Evolutionary conservation across 2,888 invertebrate species (phyloP), one percentile per base, ranked within the genome.

Genomic region (Agonopterix alstromeriana): DNA sequence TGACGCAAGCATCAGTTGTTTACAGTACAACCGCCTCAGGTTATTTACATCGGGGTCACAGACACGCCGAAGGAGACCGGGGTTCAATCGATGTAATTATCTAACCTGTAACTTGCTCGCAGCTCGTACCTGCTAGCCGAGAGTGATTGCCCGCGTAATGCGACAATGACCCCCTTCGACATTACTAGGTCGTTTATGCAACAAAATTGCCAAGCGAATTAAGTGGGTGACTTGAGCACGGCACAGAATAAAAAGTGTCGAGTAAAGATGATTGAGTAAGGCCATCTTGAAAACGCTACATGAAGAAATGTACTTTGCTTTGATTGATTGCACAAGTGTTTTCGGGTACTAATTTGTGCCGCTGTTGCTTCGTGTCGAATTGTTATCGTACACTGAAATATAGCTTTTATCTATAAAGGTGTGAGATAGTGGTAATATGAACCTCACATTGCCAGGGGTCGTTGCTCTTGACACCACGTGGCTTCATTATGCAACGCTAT

Each of bases 31-130:
- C 65, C 77, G 78, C 78, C 82, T 76, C 77, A 82, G 86, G 87
- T 85, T 87, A 86, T 87, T 87, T 83, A 85, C 88, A 86, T 85
- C 82, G 87, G 85, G 87, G 87, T 88, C 86, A 87, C 83, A 88
- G 87, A 87, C 87, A 86, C 83, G 71, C 63, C 67, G 83, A 84
- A 83, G 84, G 82, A 82, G 82, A 82, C 74, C 72, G 70, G 72
- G 74, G 77, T 79, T 79, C 80, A 77, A 78, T 79, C 78, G 76
- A 78, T 81, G 74, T 81, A 75, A 79, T 81, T 78, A 83, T 79
- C 81, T 82, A 82, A 84, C 73, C 70, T 72, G 72, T 65, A 63
- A 70, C 71, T 70, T 67, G 61, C 60, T 63, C 27, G 57, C 61
- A 55, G 60, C 57, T 48, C 49, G 53, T 69, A 70, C 70, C 68